These are phyloP conservation scores for Sarcophaga subvicina DNA, from an alignment of 2,888 invertebrate genomes.

Conservation along the genomic window DNA sequence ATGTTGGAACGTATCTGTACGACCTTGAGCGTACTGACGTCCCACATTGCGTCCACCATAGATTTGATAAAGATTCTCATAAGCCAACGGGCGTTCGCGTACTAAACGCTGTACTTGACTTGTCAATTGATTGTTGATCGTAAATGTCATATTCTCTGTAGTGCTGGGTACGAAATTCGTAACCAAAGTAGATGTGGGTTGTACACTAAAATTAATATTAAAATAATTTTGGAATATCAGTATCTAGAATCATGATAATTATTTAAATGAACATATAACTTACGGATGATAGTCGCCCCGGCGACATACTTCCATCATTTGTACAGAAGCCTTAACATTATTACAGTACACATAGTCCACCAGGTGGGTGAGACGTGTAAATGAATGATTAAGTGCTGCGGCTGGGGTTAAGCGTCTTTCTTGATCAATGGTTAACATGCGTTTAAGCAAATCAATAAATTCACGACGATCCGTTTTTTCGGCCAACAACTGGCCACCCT, in stretches of 20 bases:
- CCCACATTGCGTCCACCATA: constrained; percentile 87
- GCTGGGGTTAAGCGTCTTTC: constrained; percentile 97
- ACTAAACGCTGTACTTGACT: constrained; percentile 89
- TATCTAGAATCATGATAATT: neutral
- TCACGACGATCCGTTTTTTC: constrained; percentile 98
- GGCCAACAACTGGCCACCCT: constrained; percentile 96
- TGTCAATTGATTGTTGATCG: constrained; percentile 94
- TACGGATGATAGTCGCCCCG: constrained; percentile 83
- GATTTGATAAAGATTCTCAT: constrained; percentile 86
- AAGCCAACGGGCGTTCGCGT: constrained; percentile 88
- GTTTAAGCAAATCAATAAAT: constrained; percentile 98
- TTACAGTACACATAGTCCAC: constrained; percentile 98
- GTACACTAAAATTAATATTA: constrained; percentile 75
- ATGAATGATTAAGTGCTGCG: constrained; percentile 97
- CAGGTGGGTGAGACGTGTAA: constrained; percentile 95
- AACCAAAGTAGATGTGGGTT: constrained; percentile 85
- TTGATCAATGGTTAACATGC: constrained; percentile 99
- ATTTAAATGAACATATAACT: constrained; percentile 62
- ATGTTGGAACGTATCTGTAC: constrained; percentile 93
- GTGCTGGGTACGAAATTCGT: constrained; percentile 90
- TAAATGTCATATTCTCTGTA: constrained; percentile 93
- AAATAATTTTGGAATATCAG: neutral
- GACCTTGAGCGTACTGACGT: constrained; percentile 86
- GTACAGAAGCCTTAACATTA: constrained; percentile 97
- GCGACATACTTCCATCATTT: constrained; percentile 96